phyloP scores from a whole-genome alignment of 2,113 vertebrate genomes.

The Aleadryas rufinucha region DNA sequence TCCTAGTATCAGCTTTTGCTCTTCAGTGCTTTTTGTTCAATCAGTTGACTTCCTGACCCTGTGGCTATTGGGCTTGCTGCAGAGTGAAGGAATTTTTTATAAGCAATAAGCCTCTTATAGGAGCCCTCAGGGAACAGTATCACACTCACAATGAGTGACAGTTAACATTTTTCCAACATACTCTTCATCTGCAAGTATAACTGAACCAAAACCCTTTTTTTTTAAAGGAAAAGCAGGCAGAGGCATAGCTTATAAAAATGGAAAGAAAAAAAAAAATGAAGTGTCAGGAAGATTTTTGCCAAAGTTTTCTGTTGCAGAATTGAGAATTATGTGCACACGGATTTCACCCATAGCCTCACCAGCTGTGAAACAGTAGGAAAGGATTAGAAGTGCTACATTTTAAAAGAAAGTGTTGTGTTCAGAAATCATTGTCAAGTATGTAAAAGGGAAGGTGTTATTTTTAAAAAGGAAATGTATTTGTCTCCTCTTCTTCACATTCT shows the following conservation, averaged over 20 bases:
- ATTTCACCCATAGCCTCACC: neutral
- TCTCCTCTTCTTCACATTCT: neutral
- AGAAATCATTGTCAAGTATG: neutral
- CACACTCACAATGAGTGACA: neutral
- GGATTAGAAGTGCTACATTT: neutral
- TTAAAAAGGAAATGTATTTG: neutral
- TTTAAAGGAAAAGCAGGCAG: neutral
- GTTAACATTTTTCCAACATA: neutral
- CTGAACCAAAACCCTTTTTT: neutral
- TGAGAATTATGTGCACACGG: fast-evolving
- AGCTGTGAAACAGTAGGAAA: neutral
- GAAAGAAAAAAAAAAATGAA: neutral
- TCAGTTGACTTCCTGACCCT: neutral
- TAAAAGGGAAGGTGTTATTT: neutral
- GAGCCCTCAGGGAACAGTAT: neutral
- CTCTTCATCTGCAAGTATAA: neutral
- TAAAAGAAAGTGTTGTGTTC: neutral
- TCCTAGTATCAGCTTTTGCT: neutral
- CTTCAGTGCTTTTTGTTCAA: neutral
- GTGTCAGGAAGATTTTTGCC: neutral
- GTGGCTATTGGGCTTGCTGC: neutral
- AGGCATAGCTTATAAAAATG: neutral
- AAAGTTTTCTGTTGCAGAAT: neutral
- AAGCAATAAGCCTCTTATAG: neutral
- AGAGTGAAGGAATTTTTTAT: neutral